A percentile compares a stretch with the other conserved stretches of the same genome.
These are phyloP conservation scores for Cecropterus lyciades DNA, from an alignment of 1,140 invertebrate species.

Conservation along the genomic window DNA sequence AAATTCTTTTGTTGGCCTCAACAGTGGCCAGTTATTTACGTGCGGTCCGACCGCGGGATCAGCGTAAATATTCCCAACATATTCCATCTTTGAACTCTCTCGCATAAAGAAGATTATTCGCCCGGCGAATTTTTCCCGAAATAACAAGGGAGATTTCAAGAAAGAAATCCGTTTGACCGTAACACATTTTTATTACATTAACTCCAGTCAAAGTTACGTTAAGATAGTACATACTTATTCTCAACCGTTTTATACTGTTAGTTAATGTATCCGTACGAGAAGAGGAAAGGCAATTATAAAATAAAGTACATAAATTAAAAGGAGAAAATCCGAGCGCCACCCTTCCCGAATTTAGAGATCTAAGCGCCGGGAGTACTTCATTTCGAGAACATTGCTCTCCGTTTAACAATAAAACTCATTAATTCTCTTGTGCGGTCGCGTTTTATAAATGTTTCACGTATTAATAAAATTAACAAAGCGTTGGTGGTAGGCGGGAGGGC, in stretches of 20 bases:
- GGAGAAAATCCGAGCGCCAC: slow-evolving; percentile 58
- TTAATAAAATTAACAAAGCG: slow-evolving; percentile 84
- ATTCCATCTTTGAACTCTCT: slow-evolving; percentile 50
- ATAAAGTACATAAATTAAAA: slow-evolving; percentile 68
- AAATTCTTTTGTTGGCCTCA: slow-evolving; percentile 75
- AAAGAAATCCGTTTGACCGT: slow-evolving; percentile 43
- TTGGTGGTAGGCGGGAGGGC: slow-evolving; percentile 60
- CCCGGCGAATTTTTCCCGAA: slow-evolving; percentile 28
- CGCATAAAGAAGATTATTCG: slow-evolving; percentile 54
- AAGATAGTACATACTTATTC: slow-evolving; percentile 28
- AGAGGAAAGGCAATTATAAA: slow-evolving; percentile 59
- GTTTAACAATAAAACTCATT: slow-evolving; percentile 82
- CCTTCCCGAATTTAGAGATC: slow-evolving; percentile 62
- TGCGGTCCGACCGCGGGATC: slow-evolving; percentile 53
- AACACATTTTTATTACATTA: slow-evolving; percentile 20
- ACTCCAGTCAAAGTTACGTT: slow-evolving; percentile 33
- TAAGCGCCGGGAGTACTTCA: slow-evolving; percentile 61
- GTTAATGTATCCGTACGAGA: slow-evolving; percentile 41
- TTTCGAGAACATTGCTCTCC: slow-evolving; percentile 73
- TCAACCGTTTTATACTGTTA: slow-evolving; percentile 40
- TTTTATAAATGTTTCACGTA: slow-evolving; percentile 83
- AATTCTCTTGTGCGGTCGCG: slow-evolving; percentile 74
- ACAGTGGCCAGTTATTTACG: slow-evolving; percentile 59
- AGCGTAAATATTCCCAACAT: slow-evolving; percentile 35
- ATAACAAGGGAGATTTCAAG: neutral